Base-by-base conservation (phyloP, 2,797 vertebrate species). In the Sphenodon punctatus region DNA sequence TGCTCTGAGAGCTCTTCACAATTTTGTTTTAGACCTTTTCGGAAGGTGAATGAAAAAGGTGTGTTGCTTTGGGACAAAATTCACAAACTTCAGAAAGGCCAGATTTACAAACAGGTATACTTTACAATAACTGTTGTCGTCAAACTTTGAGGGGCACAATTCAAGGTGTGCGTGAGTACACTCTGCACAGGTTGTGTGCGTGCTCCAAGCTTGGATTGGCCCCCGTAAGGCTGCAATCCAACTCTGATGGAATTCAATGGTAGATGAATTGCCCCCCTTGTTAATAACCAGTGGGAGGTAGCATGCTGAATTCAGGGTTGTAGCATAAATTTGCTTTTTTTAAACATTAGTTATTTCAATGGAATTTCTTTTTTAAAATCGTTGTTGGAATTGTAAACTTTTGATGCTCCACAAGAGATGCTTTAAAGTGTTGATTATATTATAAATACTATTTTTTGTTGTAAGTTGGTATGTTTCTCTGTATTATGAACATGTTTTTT, bases 81-180 rank as follows among this genome's bases (percentile, higher is more conserved):
- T 91, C 96, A 98, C 94, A 96, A 95, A 85, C 88, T 99, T 88
- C 97, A 99, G 91, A 99, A 99, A 88, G 99, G 98, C 78, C 96
- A 98, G 94, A 99, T 98, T 92, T 99, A 99, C 95, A 99, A 99
- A 93, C 99, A 99, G 98, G 99, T 99, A 93, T 0, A 59, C 15
- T 30, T 87, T 72, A n/a, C 51, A 58, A 19, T 73, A 68, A 71
- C 32, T 13, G n/a, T n/a, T n/a, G n/a, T n/a, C n/a, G n/a, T n/a
- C n/a, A n/a, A n/a, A n/a, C n/a, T n/a, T n/a, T n/a, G n/a, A n/a
- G n/a, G n/a, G n/a, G n/a, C n/a, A n/a, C n/a, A n/a, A n/a, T n/a
- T n/a, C n/a, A n/a, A n/a, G n/a, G n/a, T n/a, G n/a, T n/a, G n/a
- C n/a, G n/a, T n/a, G n/a, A n/a, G n/a, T n/a, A n/a, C n/a, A n/a